A percentile compares a stretch with the other conserved stretches of the same genome.
These are phyloP conservation scores for Chaetophractus vellerosus DNA, from an alignment of 2,797 vertebrate genomes.

Conservation along the genomic window DNA sequence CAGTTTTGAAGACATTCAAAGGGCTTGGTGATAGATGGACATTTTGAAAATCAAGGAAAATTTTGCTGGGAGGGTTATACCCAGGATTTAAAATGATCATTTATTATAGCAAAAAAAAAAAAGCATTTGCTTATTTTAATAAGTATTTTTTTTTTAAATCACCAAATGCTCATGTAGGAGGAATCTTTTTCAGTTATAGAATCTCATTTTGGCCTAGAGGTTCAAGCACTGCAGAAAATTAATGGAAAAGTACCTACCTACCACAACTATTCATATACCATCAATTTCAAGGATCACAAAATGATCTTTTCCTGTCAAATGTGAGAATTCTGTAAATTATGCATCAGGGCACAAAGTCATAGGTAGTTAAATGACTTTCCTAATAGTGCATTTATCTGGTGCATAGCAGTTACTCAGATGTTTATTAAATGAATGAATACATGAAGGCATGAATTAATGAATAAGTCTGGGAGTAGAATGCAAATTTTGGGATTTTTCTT, in stretches of 20 bases:
- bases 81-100: neutral
- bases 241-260: neutral
- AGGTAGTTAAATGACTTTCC: neutral
- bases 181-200: neutral
- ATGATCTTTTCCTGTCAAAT: conserved; percentile 18
- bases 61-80: conserved; percentile 65
- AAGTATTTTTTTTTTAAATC: conserved; percentile 14
- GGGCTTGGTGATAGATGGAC: conserved; percentile 33
- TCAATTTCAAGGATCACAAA: neutral
- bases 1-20: conserved; percentile 7
- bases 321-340: neutral
- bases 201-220: conserved; percentile 10
- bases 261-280: neutral
- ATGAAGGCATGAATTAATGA: neutral
- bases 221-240: conserved; percentile 38
- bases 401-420: neutral
- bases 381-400: neutral
- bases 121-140: neutral
- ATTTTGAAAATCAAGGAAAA: conserved; percentile 68
- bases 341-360: neutral
- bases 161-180: neutral
- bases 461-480: neutral
- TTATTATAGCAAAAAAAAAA: conserved; percentile 5
- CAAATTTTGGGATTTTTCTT: conserved; percentile 25
- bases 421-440: neutral